These are phyloP conservation scores for Lamellibrachia satsuma DNA, from an alignment of 2,888 invertebrate species.

Conservation along the genomic window DNA sequence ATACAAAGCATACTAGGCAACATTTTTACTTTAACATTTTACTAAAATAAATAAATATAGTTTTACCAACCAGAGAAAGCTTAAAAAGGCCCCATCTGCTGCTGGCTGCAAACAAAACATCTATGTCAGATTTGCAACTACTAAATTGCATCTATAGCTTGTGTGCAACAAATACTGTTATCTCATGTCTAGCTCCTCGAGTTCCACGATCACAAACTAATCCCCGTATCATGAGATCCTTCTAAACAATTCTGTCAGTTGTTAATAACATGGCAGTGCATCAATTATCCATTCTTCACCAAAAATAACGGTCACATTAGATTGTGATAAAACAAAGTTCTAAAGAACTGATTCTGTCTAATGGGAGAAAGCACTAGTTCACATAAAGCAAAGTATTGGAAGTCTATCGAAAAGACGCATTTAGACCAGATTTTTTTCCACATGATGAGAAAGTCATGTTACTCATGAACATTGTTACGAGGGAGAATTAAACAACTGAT, in stretches of 20 bases:
- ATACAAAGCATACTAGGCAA: background rate
- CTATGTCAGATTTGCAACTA: background rate
- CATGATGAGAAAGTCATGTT: background rate
- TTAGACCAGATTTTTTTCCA: background rate
- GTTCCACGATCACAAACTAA: background rate
- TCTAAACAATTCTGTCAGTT: background rate
- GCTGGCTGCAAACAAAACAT: background rate
- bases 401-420: background rate
- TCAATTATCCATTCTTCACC: background rate
- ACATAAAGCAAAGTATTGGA: background rate
- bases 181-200: background rate
- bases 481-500: background rate
- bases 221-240: slow-evolving; percentile 1
- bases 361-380: background rate
- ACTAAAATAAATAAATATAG: background rate
- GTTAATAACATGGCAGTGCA: background rate
- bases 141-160: background rate
- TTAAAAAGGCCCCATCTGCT: background rate
- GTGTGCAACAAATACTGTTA: background rate
- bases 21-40: background rate
- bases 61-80: background rate
- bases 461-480: background rate
- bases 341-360: background rate
- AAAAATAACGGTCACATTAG: background rate
- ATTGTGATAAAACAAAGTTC: background rate